These are phyloP conservation scores for Athalia rosae DNA, from an alignment of 2,888 invertebrate genomes.

Conservation along the genomic window DNA sequence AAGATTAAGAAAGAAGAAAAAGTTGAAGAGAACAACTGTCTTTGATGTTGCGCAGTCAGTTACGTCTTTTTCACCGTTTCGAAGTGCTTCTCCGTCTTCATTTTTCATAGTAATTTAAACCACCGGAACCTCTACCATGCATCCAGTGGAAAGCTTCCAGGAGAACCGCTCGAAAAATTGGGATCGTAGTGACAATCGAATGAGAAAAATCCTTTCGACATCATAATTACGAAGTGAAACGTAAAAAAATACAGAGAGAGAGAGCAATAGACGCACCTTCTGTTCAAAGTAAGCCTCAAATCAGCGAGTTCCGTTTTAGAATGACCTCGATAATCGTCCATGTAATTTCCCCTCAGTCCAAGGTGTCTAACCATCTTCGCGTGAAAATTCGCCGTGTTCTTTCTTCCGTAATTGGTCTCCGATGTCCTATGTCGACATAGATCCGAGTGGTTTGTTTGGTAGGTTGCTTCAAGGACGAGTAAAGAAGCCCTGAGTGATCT, in stretches of 20 bases:
- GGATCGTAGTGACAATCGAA: slow-evolving; percentile 7
- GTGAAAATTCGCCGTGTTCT: background rate
- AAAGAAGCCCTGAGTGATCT: slow-evolving; percentile 67
- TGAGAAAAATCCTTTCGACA: too few species aligned
- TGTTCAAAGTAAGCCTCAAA: slow-evolving; percentile 65
- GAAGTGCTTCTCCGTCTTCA: background rate
- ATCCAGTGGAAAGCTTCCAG: background rate
- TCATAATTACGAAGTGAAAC: background rate
- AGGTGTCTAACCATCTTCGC: slow-evolving; percentile 17
- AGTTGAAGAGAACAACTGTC: background rate
- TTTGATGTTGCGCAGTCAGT: background rate
- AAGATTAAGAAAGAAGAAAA: background rate
- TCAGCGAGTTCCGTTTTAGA: slow-evolving; percentile 57
- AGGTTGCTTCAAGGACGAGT: slow-evolving; percentile 67
- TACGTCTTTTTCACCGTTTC: background rate
- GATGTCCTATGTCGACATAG: slow-evolving; percentile 54
- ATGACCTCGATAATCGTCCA: slow-evolving; percentile 58
- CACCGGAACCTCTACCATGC: slow-evolving; percentile 16
- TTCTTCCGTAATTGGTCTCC: background rate
- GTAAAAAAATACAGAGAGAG: background rate
- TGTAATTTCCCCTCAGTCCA: slow-evolving; percentile 61
- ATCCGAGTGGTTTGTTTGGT: slow-evolving; percentile 58
- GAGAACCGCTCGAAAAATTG: background rate
- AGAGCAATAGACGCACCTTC: slow-evolving; percentile 59
- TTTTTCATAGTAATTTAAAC: slow-evolving; percentile 8